Evolutionary conservation across 2,797 vertebrate species (phyloP), one percentile per base, ranked within the genome.

Genomic region (Rhinogobio ventralis): DNA sequence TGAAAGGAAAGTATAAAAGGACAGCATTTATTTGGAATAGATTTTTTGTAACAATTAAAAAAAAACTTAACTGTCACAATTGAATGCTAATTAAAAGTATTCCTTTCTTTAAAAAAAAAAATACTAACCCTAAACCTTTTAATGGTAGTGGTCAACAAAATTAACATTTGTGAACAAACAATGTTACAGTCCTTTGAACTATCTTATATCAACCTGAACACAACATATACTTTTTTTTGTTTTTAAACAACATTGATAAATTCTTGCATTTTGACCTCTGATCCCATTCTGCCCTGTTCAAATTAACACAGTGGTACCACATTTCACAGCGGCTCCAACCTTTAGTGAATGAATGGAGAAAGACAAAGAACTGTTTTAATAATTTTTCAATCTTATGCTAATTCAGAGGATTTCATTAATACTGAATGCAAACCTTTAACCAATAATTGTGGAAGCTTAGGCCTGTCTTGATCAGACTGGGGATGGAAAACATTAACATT

Each of bases 271-370:
- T 49, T 90, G 91, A 93, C 92, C 92, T 42, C 88, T 89, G 90
- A 69, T 25, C 91, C 23, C 68, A 15, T 17, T 81, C 87, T 62
- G 79, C 87, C 64, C 75, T 83, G 64, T 88, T 90, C 86, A 90
- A 91, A 93, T 91, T 92, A 93, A 92, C 94, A 94, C 92, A 81
- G 7, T 4, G 83, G 92, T 90, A 89, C 90, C 46, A 94, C 90
- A 93, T 93, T 94, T 93, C 74, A 75, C 79, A 66, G 25, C 8
- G 46, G 8, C 68, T 64, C 36, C 13, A 73, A 46, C 67, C 39
- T 46, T 60, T 19, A n/a, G 69, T 19, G 57, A 30, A 53, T 55
- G 72, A 53, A 75, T 25, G 49, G 45, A n/a, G 45, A 67, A 17
- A 62, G 30, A 51, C 36, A 82, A 19, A 74, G 14, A 36, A n/a